phyloP scores from a whole-genome alignment of 2,888 invertebrate genomes.

The Tetanocera ferruginea region DNA sequence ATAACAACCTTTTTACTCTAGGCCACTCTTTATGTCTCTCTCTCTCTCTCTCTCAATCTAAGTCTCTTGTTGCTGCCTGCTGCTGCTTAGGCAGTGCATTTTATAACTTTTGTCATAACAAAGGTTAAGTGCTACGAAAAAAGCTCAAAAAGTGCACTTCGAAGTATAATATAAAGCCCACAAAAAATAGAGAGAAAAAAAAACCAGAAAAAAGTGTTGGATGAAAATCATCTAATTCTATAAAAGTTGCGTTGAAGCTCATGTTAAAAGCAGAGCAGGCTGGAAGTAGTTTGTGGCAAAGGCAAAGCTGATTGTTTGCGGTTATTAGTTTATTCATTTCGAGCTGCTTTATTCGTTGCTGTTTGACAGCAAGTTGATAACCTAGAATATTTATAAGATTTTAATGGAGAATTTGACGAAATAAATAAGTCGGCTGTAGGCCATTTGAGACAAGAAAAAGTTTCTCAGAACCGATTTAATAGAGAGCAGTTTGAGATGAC shows the following conservation, averaged over 20 bases:
- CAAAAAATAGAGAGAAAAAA: background rate
- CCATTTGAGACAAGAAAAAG: background rate
- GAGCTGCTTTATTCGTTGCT: background rate
- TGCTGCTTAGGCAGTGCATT: background rate
- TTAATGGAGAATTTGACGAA: background rate
- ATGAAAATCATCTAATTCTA: too few species aligned
- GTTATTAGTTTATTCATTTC: background rate
- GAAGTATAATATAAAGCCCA: background rate
- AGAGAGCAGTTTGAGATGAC: background rate
- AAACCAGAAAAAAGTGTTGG: background rate
- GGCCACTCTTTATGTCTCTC: background rate
- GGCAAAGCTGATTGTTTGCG: background rate
- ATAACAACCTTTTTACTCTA: background rate
- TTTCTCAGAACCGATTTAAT: background rate
- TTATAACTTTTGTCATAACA: conserved; percentile 17
- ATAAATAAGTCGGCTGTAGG: too few species aligned
- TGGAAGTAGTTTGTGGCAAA: background rate
- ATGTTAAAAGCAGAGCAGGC: background rate
- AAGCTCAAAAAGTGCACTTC: background rate
- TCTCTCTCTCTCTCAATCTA: background rate
- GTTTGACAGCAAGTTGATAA: background rate
- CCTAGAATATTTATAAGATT: background rate
- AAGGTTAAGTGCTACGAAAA: conserved; percentile 15
- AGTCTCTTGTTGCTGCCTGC: background rate
- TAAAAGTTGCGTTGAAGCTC: background rate